Base-by-base conservation (phyloP, 2,113 vertebrate species). In the Origma solitaria region DNA sequence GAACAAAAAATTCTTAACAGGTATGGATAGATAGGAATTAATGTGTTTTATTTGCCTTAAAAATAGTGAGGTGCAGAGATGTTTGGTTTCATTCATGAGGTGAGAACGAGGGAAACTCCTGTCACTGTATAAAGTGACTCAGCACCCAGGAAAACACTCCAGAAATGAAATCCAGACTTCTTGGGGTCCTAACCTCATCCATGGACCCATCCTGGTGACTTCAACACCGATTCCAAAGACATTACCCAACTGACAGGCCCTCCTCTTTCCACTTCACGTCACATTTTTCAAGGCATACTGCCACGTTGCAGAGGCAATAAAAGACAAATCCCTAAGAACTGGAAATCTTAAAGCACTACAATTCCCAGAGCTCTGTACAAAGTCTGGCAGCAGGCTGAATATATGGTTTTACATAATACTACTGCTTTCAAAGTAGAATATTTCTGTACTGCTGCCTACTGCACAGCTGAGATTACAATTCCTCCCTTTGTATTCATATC, bases 361-460 rank as follows among this genome's bases (percentile, higher is more conserved):
- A 31, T 45, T 95, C 60, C 72, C 51, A 72, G 45, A 70, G 70
- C 73, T 86, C 68, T 38, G 10, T 3, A 47, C 31, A 71, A 95
- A 92, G 57, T 68, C 57, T 56, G 38, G 69, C n/a, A 31, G 70
- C 31, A 61, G 44, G 38, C 49, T 86, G 66, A 77, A 95, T 53
- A 84, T 57, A 50, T 58, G 19, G 50, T 66, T 92, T 89, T 47
- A 82, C 49, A 71, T 83, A 86, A 79, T 44, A 40, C 9, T 38
- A n/a, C 22, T 71, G 27, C 37, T 92, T 94, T 92, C 75, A 68
- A 86, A 85, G 64, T 10, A 37, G 38, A 85, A 13, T 71, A 83
- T 51, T 85, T 86, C 31, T 77, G 64, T 54, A 53, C 35, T 82
- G 72, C 71, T 82, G 75, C 53, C 78, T 92, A 21, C 58, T 95